Conservation (phyloP, 2,797 vertebrate genomes). For the Darevskia mixta region DNA sequence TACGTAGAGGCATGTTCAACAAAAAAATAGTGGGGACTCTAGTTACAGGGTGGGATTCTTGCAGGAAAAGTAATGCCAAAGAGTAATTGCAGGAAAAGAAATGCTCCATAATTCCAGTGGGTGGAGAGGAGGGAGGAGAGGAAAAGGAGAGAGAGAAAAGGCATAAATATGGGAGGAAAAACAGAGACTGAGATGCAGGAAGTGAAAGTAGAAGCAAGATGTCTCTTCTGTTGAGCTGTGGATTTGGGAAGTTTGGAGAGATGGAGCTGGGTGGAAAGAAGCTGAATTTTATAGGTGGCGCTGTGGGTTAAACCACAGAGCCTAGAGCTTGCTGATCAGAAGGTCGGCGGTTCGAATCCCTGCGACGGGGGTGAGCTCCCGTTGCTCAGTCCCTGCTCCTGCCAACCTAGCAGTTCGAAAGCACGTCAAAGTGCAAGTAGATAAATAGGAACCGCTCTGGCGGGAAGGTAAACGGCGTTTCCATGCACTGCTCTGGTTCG, state of each 20-base stretch:
- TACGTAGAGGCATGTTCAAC: background rate
- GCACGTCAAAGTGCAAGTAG: too few species aligned
- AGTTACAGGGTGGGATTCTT: background rate
- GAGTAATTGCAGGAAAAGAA: background rate
- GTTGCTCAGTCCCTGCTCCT: too few species aligned
- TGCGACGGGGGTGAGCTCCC: too few species aligned
- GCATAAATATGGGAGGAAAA: background rate
- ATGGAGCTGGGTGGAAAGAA: background rate
- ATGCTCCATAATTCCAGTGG: background rate
- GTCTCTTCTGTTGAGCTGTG: background rate
- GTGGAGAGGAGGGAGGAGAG: background rate
- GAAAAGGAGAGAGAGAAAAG: background rate
- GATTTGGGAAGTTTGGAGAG: background rate
- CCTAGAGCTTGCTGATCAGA: too few species aligned
- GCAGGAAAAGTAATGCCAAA: background rate
- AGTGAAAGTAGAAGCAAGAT: background rate
- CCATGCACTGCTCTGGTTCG: too few species aligned
- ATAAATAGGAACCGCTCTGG: too few species aligned
- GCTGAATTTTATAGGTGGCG: background rate
- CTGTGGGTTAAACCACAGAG: too few species aligned
- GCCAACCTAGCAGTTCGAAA: too few species aligned
- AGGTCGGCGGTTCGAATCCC: too few species aligned
- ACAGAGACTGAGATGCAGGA: background rate
- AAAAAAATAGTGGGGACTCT: background rate
- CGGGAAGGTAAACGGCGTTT: too few species aligned